phyloP scores from a whole-genome alignment of 2,113 vertebrate genomes.

The Alces alces region DNA sequence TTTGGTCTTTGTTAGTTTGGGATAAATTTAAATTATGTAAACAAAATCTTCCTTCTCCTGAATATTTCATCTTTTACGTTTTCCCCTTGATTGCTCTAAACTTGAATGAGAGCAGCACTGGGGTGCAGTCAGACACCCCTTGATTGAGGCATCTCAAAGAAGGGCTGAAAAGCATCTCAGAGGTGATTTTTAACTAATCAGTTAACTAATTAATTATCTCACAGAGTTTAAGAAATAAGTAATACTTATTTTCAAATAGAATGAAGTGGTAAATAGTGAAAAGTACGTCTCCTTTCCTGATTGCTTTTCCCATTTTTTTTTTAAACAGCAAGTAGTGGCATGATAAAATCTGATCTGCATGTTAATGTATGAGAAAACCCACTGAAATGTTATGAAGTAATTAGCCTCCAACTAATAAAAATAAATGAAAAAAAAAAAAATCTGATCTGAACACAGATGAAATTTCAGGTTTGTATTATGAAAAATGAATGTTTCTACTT shows the following conservation, averaged over 20 bases:
- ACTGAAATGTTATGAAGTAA: too few relatives aligned
- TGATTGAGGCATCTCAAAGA: not conserved
- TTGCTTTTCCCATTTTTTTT: not conserved
- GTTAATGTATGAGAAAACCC: too few relatives aligned
- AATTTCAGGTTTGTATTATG: not conserved
- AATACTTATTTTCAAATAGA: not conserved
- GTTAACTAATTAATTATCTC: not conserved
- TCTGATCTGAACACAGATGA: not conserved
- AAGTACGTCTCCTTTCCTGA: not conserved
- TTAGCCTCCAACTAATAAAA: too few relatives aligned
- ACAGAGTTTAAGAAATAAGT: not conserved
- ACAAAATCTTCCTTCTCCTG: slow-evolving; percentile 20
- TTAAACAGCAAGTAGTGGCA: not conserved
- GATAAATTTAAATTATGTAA: slow-evolving; percentile 42
- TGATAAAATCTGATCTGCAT: too few relatives aligned
- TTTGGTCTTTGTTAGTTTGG: slow-evolving; percentile 30
- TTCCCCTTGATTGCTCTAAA: not conserved
- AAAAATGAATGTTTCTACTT: not conserved
- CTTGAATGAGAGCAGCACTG: not conserved
- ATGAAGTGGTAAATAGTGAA: not conserved
- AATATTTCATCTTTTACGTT: not conserved
- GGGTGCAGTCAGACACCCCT: not conserved
- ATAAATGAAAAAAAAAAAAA: too few relatives aligned
- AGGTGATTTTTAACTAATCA: not conserved
- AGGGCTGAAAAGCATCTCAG: not conserved